Evolutionary conservation across 2,888 invertebrate species (phyloP).

Genomic region (Esperia sulphurella): DNA sequence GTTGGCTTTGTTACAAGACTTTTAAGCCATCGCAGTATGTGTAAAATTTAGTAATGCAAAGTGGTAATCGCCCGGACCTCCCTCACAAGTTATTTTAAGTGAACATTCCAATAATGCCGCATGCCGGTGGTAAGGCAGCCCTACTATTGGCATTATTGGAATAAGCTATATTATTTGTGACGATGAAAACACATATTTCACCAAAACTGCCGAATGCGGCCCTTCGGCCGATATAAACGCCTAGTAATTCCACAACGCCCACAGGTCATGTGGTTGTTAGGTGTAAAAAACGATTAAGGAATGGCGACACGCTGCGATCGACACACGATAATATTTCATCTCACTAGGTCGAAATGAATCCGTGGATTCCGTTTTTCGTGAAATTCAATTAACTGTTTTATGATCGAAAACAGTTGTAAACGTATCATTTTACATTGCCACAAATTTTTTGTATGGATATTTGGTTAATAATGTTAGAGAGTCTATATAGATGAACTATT

Average conservation of each 20-base stretch:
- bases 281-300: slow-evolving; percentile 78
- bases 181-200: slow-evolving; percentile 73
- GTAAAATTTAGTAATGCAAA: slow-evolving; percentile 28
- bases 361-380: slow-evolving; percentile 65
- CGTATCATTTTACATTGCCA: slow-evolving; percentile 63
- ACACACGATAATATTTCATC: slow-evolving; percentile 76
- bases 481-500: slow-evolving; percentile 28
- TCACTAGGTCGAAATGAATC: slow-evolving; percentile 48
- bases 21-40: no score
- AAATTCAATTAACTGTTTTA: slow-evolving; percentile 74
- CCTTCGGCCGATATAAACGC: slow-evolving; percentile 63
- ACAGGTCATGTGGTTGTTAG: slow-evolving; percentile 70
- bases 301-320: slow-evolving; percentile 77
- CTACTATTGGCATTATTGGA: slow-evolving; percentile 14
- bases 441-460: slow-evolving; percentile 37
- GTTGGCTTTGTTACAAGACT: no score
- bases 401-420: slow-evolving; percentile 53
- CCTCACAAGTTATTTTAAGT: slow-evolving; percentile 62
- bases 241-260: slow-evolving; percentile 71
- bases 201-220: slow-evolving; percentile 53
- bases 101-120: slow-evolving; percentile 53
- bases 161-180: slow-evolving; percentile 38
- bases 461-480: slow-evolving; percentile 39
- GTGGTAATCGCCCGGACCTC: slow-evolving; percentile 47
- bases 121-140: slow-evolving; percentile 39